These are phyloP conservation scores for Entelurus aequoreus DNA, from an alignment of 2,113 vertebrate genomes.

Conservation along the genomic window DNA sequence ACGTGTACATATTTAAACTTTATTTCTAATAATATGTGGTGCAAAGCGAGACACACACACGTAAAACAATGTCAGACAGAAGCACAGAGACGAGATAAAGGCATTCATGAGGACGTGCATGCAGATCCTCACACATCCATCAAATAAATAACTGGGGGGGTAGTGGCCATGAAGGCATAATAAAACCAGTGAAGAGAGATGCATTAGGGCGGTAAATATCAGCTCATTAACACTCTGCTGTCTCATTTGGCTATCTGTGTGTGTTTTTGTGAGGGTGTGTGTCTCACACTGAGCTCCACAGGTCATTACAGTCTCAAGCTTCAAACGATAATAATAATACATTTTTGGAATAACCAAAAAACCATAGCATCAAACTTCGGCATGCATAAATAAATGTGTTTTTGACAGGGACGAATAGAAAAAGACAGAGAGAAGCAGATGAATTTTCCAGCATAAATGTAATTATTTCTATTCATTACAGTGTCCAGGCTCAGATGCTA, in stretches of 20 bases:
- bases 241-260: constrained; percentile 28
- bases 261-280: constrained; percentile 4
- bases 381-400: constrained; percentile 15
- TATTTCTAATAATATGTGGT: constrained; percentile 28
- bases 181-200: constrained; percentile 51
- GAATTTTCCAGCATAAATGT: constrained; percentile 15
- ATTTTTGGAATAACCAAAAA: constrained; percentile 14
- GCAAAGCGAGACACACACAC: constrained; percentile 27
- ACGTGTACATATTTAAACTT: constrained; percentile 25
- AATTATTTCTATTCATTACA: constrained; percentile 49
- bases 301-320: constrained; percentile 61
- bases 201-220: constrained; percentile 45
- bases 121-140: constrained; percentile 14
- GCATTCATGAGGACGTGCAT: background rate
- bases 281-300: constrained; percentile 34
- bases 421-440: constrained; percentile 2
- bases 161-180: constrained; percentile 25
- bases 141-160: constrained; percentile 35
- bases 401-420: constrained; percentile 20
- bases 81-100: constrained; percentile 8
- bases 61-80: constrained; percentile 8
- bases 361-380: constrained; percentile 16
- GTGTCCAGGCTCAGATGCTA: constrained; percentile 36
- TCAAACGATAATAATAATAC: background rate
- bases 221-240: constrained; percentile 52